Evolutionary conservation across 2,113 vertebrate species (phyloP).

Genomic region (Microcebus griseorufus): DNA sequence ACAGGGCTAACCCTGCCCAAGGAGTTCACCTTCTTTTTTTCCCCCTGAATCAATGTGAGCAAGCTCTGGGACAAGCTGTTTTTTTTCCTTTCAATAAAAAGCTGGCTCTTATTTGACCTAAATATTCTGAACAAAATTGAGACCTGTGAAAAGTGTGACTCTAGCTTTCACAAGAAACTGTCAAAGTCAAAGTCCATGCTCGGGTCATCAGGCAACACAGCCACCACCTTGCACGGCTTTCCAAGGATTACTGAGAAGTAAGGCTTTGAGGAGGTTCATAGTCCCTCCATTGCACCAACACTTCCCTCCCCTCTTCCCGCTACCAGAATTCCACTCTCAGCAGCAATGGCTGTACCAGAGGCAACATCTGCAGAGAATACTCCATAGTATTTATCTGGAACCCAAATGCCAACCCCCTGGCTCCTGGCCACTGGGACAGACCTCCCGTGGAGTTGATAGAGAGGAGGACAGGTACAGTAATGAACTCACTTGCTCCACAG

Average conservation of each 20-base stretch:
- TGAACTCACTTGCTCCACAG: not conserved
- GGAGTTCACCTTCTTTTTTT: not conserved
- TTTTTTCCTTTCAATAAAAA: not conserved
- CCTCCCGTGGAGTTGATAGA: too few relatives aligned
- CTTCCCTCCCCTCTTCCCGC: too few relatives aligned
- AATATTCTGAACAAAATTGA: slow-evolving; percentile 25
- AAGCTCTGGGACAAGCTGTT: not conserved
- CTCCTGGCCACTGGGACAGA: not conserved
- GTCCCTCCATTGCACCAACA: not conserved
- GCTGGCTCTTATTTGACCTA: not conserved
- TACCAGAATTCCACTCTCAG: not conserved
- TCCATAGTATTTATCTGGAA: not conserved
- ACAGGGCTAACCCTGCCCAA: not conserved
- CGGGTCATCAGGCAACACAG: not conserved
- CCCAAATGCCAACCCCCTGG: not conserved
- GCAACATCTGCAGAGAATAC: not conserved
- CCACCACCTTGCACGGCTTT: not conserved
- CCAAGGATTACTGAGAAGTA: not conserved
- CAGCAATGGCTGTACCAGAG: not conserved
- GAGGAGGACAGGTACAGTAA: not conserved
- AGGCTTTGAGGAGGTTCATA: not conserved
- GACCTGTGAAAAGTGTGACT: not conserved
- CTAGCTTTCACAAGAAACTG: not conserved
- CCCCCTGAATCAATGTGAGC: not conserved
- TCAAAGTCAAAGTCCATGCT: not conserved